Base-by-base conservation (phyloP, 2,113 vertebrate species). In the Ancistrus triradiatus region DNA sequence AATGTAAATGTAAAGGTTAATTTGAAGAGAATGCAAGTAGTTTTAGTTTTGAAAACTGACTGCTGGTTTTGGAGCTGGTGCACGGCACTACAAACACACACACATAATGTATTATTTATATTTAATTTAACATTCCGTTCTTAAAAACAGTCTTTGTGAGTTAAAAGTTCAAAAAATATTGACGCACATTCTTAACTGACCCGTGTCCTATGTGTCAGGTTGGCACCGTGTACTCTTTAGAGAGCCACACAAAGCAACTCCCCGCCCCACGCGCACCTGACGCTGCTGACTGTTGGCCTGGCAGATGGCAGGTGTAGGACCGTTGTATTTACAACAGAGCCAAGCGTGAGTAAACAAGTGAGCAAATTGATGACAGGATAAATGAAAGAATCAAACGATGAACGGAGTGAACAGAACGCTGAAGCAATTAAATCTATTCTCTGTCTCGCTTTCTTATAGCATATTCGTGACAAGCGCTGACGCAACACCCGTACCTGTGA, bases 351-450 rank as follows among this genome's bases (percentile, higher is more conserved):
- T 57, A 47, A 40, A 66, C 43, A 57, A 48, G 6, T 37, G 7
- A 57, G 35, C 11, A 57, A 48, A 40, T 25, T 64, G 62, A 64
- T 46, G 38, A 64, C 28, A 64, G 62, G 28, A 66, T 56, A 19
- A 25, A 22, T 35, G 53, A 58, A 66, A 58, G 59, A 35, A 35
- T 60, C 3, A 65, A 43, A 46, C 37, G 49, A 52, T 42, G 27
- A 42, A 52, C 61, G 44, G 15, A 6, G 8, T 24, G 28, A 15
- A 19, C 35, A 66, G 56, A 43, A 66, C 57, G 63, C 52, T 58
- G 63, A 46, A 28, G 63, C 43, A 66, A 66, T 66, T 66, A 66
- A 48, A 49, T 19, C 63, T 58, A 66, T 58, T 66, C 43, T 58
- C 43, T 37, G 11, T 38, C 42, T 48, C 63, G 7, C 9, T 56